phyloP scores from a whole-genome alignment of 2,113 vertebrate species.

The Nerophis lumbriciformis region DNA sequence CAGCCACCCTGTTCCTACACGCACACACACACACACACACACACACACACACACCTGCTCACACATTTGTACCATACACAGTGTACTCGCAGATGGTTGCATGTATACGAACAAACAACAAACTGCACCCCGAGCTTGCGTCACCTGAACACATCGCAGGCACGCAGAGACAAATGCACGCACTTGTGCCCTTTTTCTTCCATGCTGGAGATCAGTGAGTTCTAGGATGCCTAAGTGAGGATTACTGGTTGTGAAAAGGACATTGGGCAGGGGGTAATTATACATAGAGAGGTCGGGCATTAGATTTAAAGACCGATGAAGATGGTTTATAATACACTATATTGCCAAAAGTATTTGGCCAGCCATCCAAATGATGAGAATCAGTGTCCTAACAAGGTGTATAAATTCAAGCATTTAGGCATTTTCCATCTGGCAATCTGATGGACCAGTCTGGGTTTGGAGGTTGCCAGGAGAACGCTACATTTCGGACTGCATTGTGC shows the following conservation, averaged over 20 bases:
- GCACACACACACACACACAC: slow-evolving; percentile 19
- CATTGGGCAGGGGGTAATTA: not conserved
- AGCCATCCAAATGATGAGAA: no score
- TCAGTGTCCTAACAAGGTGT: no score
- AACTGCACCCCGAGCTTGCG: not conserved
- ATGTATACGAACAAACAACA: slow-evolving; percentile 25
- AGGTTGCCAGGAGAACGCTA: no score
- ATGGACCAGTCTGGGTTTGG: no score
- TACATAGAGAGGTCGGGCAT: not conserved
- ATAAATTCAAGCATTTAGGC: no score
- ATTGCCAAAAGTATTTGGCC: no score
- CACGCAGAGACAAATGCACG: not conserved
- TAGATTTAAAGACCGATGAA: no score
- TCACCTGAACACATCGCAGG: slow-evolving; percentile 4
- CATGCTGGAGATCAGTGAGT: not conserved
- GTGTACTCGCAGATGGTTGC: slow-evolving; percentile 15
- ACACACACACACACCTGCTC: slow-evolving; percentile 14
- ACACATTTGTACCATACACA: not conserved
- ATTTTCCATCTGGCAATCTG: no score
- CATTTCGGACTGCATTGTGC: no score
- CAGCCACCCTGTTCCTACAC: slow-evolving; percentile 31
- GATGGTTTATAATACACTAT: no score
- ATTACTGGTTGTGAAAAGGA: not conserved
- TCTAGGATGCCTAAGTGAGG: not conserved
- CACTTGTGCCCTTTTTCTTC: not conserved